A percentile compares a stretch with the other conserved stretches of the same genome.
Conservation (phyloP, 2,888 invertebrate species). For the Patella pellucida region DNA sequence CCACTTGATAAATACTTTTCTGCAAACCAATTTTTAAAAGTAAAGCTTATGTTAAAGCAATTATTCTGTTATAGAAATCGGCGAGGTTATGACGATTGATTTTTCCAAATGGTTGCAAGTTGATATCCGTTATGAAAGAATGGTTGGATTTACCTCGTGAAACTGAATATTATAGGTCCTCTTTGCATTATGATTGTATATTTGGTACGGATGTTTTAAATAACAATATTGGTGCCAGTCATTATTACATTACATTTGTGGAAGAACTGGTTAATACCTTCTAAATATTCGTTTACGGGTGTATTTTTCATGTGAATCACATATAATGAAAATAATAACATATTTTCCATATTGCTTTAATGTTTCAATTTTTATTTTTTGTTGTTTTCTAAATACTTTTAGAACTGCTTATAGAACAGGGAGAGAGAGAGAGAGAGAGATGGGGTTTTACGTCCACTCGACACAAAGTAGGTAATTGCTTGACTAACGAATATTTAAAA, state of each 20-base stretch:
- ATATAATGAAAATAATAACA: too few species aligned
- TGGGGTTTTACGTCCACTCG: too few species aligned
- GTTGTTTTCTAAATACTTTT: background rate
- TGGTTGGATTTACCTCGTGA: conserved; percentile 11
- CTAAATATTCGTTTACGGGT: background rate
- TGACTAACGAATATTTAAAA: too few species aligned
- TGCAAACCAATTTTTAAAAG: too few species aligned
- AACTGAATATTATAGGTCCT: conserved; percentile 1
- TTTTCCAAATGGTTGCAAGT: background rate
- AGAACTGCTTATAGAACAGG: conserved; percentile 11
- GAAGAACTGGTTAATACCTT: too few species aligned
- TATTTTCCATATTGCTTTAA: too few species aligned
- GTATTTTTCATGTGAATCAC: background rate
- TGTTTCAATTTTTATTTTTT: too few species aligned
- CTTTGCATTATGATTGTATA: background rate
- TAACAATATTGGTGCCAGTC: conserved; percentile 12
- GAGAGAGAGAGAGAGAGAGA: background rate
- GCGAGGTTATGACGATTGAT: conserved; percentile 21
- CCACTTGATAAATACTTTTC: too few species aligned
- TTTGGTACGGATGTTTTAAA: conserved; percentile 15
- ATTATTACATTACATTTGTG: background rate
- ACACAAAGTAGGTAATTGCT: too few species aligned
- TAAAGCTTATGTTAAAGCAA: background rate
- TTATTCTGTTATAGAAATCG: background rate
- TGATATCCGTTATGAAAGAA: conserved; percentile 1